These are phyloP conservation scores for pig (Sus scrofa) DNA, from an alignment of 2,113 vertebrate species.

Conservation along the genomic window DNA sequence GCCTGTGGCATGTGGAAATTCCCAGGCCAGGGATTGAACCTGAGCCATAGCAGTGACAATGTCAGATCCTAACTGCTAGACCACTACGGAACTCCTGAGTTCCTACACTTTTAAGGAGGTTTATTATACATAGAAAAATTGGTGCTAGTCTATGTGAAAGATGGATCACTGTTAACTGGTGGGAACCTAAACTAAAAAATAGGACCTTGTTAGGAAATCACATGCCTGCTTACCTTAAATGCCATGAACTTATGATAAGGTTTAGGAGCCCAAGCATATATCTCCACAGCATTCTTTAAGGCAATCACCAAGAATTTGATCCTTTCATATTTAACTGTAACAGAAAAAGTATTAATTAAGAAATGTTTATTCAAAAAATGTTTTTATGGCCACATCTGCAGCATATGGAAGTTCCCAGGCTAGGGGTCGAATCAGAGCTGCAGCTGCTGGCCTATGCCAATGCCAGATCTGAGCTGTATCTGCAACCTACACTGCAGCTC, in stretches of 20 bases:
- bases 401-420: too few species aligned
- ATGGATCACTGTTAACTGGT: not conserved
- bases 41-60: too few species aligned
- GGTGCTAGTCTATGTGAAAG: not conserved
- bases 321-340: conserved; percentile 98
- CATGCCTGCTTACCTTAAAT: conserved; percentile 93
- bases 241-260: conserved; percentile 99
- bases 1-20: too few species aligned
- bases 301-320: conserved; percentile 99
- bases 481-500: too few species aligned
- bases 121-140: conserved; percentile 23
- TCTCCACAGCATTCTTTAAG: conserved; percentile 98
- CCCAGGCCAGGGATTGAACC: too few species aligned
- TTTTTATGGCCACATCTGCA: too few species aligned
- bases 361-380: not conserved
- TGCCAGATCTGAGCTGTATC: too few species aligned
- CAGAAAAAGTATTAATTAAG: conserved; percentile 73
- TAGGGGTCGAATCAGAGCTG: too few species aligned
- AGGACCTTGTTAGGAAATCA: not conserved
- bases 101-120: not conserved
- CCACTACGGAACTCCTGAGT: too few species aligned
- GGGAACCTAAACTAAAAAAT: not conserved
- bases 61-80: too few species aligned
- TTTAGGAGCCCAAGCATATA: conserved; percentile 99
- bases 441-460: too few species aligned